phyloP scores from a whole-genome alignment of 2,797 vertebrate species.

The Esox masquinongy region DNA sequence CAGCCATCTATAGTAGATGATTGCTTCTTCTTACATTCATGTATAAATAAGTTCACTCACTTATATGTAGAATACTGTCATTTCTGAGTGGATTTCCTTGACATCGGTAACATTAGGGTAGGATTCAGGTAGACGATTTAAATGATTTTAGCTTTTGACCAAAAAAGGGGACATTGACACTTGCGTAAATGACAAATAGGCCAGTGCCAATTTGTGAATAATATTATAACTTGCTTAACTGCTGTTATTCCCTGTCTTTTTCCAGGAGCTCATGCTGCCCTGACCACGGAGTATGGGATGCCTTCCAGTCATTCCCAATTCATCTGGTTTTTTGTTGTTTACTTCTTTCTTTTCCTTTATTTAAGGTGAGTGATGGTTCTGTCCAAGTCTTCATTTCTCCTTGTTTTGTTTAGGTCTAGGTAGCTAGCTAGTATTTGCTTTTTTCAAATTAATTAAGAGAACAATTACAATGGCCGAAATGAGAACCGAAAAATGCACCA shows the following conservation, averaged over 20 bases:
- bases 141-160: neutral
- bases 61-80: no score
- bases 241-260: conserved; percentile 16
- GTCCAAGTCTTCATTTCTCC: neutral
- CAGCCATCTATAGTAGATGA: no score
- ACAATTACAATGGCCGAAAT: no score
- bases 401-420: no score
- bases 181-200: no score
- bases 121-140: neutral
- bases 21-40: no score
- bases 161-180: neutral
- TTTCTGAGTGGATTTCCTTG: no score
- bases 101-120: neutral
- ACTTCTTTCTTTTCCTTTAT: conserved; percentile 99
- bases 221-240: neutral
- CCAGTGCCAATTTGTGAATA: neutral
- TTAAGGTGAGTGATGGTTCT: conserved; percentile 84
- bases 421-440: no score
- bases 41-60: no score
- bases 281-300: conserved; percentile 94
- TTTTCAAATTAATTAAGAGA: no score
- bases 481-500: no score
- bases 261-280: conserved; percentile 83
- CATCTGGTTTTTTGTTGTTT: conserved; percentile 99
- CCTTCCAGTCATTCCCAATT: conserved; percentile 98